Percentiles rank a stretch among this genome's conserved stretches.
Conservation (phyloP, 2,888 invertebrate species). For the Lasioglossum figueresi region DNA sequence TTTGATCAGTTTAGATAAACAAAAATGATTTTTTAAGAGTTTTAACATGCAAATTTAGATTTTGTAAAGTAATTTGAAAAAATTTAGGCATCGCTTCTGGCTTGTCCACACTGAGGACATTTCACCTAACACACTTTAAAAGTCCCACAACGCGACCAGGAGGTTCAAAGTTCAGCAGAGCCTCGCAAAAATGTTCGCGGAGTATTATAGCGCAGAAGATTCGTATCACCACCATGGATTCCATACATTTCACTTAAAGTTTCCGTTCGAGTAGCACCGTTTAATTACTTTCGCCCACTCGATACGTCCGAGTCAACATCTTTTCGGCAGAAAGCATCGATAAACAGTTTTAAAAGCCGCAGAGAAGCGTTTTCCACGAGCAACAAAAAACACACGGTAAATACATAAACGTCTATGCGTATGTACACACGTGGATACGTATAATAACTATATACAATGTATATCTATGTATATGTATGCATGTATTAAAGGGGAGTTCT, state of each 20-base stretch:
- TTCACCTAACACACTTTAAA: neutral
- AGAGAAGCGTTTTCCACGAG: neutral
- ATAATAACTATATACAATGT: no score
- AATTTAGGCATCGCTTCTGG: no score
- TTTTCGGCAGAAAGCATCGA: slow-evolving; percentile 2
- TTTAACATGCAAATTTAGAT: no score
- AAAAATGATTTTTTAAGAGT: no score
- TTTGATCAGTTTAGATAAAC: no score
- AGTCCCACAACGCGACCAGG: neutral
- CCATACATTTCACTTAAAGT: neutral
- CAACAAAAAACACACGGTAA: neutral
- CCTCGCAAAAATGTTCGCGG: neutral
- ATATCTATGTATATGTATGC: neutral
- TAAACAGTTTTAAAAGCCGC: neutral
- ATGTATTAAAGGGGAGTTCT: neutral
- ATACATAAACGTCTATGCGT: neutral
- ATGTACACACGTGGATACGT: neutral
- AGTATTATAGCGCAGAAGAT: neutral
- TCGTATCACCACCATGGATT: neutral
- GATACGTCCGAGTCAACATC: neutral
- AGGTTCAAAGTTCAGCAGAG: neutral
- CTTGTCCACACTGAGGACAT: no score
- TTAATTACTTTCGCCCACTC: slow-evolving; percentile 3
- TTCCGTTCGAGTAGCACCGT: neutral
- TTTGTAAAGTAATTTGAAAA: no score